Base-by-base conservation (phyloP, 2,888 invertebrate species). In the Drosophila kambysellisi region DNA sequence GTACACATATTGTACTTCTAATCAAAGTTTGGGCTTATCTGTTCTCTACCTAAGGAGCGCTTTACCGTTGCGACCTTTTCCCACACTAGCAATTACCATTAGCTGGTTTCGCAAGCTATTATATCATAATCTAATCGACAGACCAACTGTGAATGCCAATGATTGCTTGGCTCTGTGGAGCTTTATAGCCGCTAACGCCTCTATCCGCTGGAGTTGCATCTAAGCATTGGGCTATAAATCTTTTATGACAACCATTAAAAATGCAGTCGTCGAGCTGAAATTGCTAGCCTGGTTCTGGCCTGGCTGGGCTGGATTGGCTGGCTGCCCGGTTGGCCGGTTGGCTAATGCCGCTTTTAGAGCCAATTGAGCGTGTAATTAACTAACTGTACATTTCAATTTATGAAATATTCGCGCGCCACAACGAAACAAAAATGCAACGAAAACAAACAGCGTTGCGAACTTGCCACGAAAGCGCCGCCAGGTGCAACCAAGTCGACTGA, bases 361-460 rank as follows among this genome's bases (percentile, higher is more conserved):
- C 78, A 89, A 86, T 89, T 82, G 89, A 82, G 86, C 78, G 83
- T 84, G 84, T 90, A 87, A 90, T 87, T 90, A 90, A 88, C 88
- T 90, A 88, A 88, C 87, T 86, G 90, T 90, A 86, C 82, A 88
- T 88, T 86, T 87, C 87, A 88, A 90, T 90, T 83, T 81, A 80
- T 87, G 81, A 88, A 79, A 77, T 83, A 88, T 88, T 81, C 72
- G 75, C 82, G 43, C 20, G 48, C 57, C 30, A 51, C 73, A 48
- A 33, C 41, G 33, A 53, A 68, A 61, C 54, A 30, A 37, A 54
- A 35, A 54, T 17, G 39, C 52, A 62, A 33, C 62, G 57, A 32
- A 59, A 59, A 61, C 74, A 72, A 74, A 78, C 64, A 64, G 32
- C 48, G 52, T 20, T 37, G 57, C 48, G 25, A 43, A 51, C 39